Conservation (phyloP, 2,888 invertebrate genomes). For the Euclidia mi region DNA sequence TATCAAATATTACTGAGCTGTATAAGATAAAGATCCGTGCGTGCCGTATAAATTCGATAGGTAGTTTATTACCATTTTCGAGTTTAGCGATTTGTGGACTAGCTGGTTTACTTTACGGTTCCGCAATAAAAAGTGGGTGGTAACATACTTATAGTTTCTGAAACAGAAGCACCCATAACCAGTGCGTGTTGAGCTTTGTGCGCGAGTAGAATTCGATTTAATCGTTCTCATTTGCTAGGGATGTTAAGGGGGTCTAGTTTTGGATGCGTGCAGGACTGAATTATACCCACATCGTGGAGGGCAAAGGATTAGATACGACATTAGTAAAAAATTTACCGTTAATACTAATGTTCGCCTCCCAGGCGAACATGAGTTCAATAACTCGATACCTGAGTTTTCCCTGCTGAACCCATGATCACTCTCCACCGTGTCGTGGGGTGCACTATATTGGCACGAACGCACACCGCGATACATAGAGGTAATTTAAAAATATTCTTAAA, state of each 20-base stretch:
- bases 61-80: conserved; percentile 61
- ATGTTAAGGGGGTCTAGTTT: too few species aligned
- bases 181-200: conserved; percentile 41
- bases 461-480: too few species aligned
- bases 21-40: background rate
- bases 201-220: conserved; percentile 19
- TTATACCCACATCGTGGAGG: conserved; percentile 56
- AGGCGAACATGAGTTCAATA: too few species aligned
- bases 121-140: conserved; percentile 73
- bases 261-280: conserved; percentile 53
- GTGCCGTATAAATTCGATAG: conserved; percentile 21
- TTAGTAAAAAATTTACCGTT: too few species aligned
- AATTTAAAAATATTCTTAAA: too few species aligned
- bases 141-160: conserved; percentile 64
- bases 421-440: too few species aligned
- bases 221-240: too few species aligned
- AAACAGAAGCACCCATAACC: conserved; percentile 56
- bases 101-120: conserved; percentile 71
- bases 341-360: too few species aligned
- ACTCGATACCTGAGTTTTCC: too few species aligned
- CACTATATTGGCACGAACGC: too few species aligned
- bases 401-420: too few species aligned
- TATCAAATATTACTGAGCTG: too few species aligned
- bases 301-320: conserved; percentile 67
- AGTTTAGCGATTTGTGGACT: conserved; percentile 68